These are phyloP conservation scores for Glaucidium brasilianum DNA, from an alignment of 2,113 vertebrate species.

Conservation along the genomic window DNA sequence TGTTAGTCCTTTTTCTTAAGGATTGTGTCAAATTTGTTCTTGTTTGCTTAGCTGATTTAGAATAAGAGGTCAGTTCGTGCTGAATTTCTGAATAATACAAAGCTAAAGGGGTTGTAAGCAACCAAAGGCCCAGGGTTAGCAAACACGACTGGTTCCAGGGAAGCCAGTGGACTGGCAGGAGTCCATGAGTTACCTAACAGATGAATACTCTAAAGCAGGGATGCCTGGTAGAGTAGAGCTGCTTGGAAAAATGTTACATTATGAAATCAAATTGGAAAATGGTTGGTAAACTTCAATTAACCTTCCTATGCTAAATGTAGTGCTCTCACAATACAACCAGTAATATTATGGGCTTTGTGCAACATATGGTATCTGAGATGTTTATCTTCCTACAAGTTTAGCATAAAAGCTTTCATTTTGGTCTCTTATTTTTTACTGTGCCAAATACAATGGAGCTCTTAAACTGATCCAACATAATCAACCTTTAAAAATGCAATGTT, in stretches of 20 bases:
- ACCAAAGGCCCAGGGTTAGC: neutral
- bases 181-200: neutral
- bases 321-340: neutral
- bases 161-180: neutral
- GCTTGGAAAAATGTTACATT: neutral
- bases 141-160: neutral
- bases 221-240: neutral
- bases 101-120: neutral
- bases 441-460: neutral
- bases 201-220: neutral
- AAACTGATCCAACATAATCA: neutral
- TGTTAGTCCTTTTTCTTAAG: neutral
- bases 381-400: neutral
- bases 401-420: neutral
- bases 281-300: neutral
- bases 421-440: neutral
- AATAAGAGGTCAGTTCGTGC: neutral
- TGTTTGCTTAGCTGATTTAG: conserved; percentile 24
- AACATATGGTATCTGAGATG: neutral
- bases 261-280: neutral
- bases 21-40: neutral
- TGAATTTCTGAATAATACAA: neutral
- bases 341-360: neutral
- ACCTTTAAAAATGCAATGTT: neutral
- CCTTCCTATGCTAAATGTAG: neutral